Conservation (phyloP, 1,140 invertebrate genomes). For the Caenorhabditis brenneri region DNA sequence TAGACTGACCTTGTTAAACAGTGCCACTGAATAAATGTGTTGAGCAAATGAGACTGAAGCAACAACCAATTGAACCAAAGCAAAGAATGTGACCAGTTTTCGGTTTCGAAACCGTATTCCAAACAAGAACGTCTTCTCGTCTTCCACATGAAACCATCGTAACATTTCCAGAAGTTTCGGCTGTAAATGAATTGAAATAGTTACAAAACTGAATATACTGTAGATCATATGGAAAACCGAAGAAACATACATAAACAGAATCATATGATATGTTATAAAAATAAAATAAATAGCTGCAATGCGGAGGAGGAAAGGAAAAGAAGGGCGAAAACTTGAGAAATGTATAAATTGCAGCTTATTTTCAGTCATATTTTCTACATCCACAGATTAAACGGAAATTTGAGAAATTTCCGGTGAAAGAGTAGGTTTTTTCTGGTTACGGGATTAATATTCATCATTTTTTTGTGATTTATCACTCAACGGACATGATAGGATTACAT, state of each 20-base stretch:
- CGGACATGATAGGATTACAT: background rate
- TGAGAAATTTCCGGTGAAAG: background rate
- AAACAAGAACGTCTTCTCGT: constrained; percentile 52
- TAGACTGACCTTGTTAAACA: constrained; percentile 46
- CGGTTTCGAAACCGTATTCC: constrained; percentile 50
- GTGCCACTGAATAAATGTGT: constrained; percentile 50
- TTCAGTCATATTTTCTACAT: background rate
- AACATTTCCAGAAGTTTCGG: constrained; percentile 40
- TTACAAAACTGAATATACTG: too few species aligned
- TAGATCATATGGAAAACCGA: background rate
- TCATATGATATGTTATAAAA: constrained; percentile 10
- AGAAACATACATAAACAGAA: background rate
- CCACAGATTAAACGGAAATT: background rate
- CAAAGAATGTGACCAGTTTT: constrained; percentile 44
- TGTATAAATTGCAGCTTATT: constrained; percentile 14
- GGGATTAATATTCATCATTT: constrained; percentile 11
- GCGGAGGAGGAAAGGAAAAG: background rate
- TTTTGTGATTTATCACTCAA: background rate
- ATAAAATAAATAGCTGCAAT: background rate
- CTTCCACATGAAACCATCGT: constrained; percentile 51
- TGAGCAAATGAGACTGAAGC: constrained; percentile 54
- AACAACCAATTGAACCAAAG: constrained; percentile 50
- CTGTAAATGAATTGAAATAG: background rate
- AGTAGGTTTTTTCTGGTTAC: background rate
- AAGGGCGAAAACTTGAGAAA: background rate